Conservation (phyloP, 2,113 vertebrate species). For the Nesogale talazaci region DNA sequence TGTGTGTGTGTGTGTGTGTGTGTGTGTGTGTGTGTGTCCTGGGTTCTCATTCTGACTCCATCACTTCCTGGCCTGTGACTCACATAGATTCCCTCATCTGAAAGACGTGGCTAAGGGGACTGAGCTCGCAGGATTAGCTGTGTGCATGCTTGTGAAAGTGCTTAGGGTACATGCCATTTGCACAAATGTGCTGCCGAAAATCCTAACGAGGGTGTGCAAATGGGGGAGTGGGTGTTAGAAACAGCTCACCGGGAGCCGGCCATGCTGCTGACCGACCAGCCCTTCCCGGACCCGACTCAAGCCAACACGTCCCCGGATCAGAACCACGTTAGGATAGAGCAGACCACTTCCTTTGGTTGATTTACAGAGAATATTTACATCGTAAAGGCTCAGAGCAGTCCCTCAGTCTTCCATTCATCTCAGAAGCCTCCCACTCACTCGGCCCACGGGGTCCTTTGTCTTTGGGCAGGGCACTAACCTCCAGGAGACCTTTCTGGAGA, state of each 20-base stretch:
- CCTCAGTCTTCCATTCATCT: background rate
- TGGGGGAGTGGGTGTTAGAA: fast-evolving
- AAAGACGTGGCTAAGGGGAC: fast-evolving
- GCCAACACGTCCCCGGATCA: background rate
- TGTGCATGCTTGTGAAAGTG: background rate
- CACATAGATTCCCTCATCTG: background rate
- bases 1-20: no score
- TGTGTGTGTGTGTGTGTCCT: no score
- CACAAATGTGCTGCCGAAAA: no score
- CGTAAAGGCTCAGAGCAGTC: background rate
- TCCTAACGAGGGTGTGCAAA: background rate
- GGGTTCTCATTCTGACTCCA: background rate
- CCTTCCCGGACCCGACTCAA: background rate
- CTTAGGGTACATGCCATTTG: background rate
- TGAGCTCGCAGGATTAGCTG: fast-evolving
- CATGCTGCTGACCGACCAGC: no score
- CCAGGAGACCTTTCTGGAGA: background rate
- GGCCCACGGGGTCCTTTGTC: no score
- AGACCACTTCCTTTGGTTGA: background rate
- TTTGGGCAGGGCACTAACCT: background rate
- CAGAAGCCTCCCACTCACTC: background rate
- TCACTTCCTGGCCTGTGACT: no score
- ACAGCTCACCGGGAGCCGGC: fast-evolving
- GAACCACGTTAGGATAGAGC: background rate
- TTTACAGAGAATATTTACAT: background rate